Conservation (phyloP, 2,113 vertebrate species). For the Scalopus aquaticus region DNA sequence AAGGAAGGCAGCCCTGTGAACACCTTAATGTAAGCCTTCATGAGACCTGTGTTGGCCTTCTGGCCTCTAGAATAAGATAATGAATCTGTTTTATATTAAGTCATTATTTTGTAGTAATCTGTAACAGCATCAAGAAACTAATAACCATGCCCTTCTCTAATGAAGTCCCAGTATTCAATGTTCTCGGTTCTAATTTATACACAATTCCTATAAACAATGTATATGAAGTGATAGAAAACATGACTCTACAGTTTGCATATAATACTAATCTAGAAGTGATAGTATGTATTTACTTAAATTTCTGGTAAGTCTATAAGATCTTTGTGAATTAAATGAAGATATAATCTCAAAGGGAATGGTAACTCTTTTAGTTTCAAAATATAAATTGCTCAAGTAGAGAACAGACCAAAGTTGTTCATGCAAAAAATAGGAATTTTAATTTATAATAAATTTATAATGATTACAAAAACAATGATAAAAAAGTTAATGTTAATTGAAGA, state of each 20-base stretch:
- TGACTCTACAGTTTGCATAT: neutral
- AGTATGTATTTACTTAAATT: neutral
- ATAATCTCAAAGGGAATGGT: neutral
- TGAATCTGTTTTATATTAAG: neutral
- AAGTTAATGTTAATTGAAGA: neutral
- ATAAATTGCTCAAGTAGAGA: neutral
- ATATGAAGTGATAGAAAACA: neutral
- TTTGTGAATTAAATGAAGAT: constrained; percentile 5
- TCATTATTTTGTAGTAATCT: neutral
- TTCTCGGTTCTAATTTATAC: neutral
- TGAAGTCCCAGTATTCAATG: neutral
- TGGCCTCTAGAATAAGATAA: neutral
- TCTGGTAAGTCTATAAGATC: neutral
- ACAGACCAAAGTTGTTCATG: neutral
- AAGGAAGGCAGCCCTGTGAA: neutral
- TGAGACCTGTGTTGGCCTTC: neutral
- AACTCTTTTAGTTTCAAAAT: constrained; percentile 14
- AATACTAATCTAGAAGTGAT: neutral
- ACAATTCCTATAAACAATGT: neutral
- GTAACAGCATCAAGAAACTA: neutral
- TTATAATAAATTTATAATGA: neutral
- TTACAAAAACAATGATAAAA: neutral
- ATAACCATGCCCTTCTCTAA: neutral
- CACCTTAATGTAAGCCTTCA: neutral
- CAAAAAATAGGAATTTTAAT: constrained; percentile 8